Evolutionary conservation across 2,888 invertebrate genomes (phyloP).

Genomic region (Trachelus troglodyta): DNA sequence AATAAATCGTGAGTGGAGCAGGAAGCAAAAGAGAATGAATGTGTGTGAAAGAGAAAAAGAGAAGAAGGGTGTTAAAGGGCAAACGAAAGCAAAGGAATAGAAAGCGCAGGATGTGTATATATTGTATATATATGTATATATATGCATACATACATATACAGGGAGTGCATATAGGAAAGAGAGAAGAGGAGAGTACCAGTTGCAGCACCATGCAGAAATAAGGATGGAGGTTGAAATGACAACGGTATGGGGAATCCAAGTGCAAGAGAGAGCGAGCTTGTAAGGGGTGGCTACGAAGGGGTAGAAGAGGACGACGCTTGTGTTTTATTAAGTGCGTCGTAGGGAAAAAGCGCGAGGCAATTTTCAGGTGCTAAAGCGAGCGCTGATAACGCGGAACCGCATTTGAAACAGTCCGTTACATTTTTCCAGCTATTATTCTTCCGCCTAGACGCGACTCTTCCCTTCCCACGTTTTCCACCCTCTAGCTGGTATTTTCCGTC

Average conservation of each 20-base stretch:
- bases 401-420: conserved; percentile 49
- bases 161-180: conserved; percentile 2
- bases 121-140: neutral
- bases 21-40: conserved; percentile 36
- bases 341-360: conserved; percentile 59
- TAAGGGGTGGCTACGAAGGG: conserved; percentile 9
- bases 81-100: conserved; percentile 35
- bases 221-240: conserved; percentile 18
- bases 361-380: conserved; percentile 62
- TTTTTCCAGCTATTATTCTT: conserved; percentile 40
- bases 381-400: conserved; percentile 52
- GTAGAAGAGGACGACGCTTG: conserved; percentile 38
- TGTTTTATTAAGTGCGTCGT: conserved; percentile 65
- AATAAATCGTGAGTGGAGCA: conserved; percentile 20
- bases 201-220: conserved; percentile 17
- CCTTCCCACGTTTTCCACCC: conserved; percentile 24
- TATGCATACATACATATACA: neutral
- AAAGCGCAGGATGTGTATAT: neutral
- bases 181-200: conserved; percentile 39
- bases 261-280: conserved; percentile 17
- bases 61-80: conserved; percentile 47
- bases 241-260: neutral
- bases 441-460: conserved; percentile 20
- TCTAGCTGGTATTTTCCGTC: conserved; percentile 17
- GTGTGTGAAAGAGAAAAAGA: conserved; percentile 22